These are phyloP conservation scores for Carposina sasakii DNA, from an alignment of 1,140 invertebrate species.

Conservation along the genomic window DNA sequence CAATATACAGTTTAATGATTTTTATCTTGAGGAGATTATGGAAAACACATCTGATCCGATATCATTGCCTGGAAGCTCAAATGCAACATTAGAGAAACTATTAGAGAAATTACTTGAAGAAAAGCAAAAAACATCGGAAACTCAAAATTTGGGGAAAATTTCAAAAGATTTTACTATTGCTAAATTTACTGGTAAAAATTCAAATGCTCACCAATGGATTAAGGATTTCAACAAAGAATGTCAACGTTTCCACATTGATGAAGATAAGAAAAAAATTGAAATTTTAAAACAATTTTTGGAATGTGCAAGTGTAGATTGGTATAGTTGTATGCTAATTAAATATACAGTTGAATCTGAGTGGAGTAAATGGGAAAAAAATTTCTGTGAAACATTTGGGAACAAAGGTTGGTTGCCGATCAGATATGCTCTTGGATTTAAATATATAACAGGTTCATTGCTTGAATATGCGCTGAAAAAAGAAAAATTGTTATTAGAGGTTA, in stretches of 20 bases:
- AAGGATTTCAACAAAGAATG: slow-evolving; percentile 40
- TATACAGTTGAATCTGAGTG: slow-evolving; percentile 20
- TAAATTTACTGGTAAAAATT: slow-evolving; percentile 22
- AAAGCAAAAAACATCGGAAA: slow-evolving; percentile 19
- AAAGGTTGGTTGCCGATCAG: slow-evolving; percentile 27
- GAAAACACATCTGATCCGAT: slow-evolving; percentile 8
- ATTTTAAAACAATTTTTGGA: slow-evolving; percentile 37
- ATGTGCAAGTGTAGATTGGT: slow-evolving; percentile 37
- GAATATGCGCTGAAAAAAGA: slow-evolving; percentile 43
- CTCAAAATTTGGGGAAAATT: slow-evolving; percentile 18
- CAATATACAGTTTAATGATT: slow-evolving; percentile 16
- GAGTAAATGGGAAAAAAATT: slow-evolving; percentile 31
- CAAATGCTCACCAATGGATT: slow-evolving; percentile 30
- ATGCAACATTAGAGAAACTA: slow-evolving; percentile 15
- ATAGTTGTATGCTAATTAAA: slow-evolving; percentile 31
- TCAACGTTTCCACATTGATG: slow-evolving; percentile 25
- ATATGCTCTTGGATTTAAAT: slow-evolving; percentile 34
- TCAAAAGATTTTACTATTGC: slow-evolving; percentile 24
- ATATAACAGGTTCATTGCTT: slow-evolving; percentile 31
- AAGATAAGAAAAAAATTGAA: slow-evolving; percentile 37
- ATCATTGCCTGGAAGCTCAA: slow-evolving; percentile 13
- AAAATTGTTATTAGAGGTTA: slow-evolving; percentile 33
- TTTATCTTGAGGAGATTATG: slow-evolving; percentile 21
- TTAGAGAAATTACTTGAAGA: slow-evolving; percentile 16
- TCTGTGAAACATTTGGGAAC: slow-evolving; percentile 27